Percentiles rank a stretch among this genome's conserved stretches.
These are phyloP conservation scores for Syrphus vitripennis DNA, from an alignment of 2,888 invertebrate genomes.

Conservation along the genomic window DNA sequence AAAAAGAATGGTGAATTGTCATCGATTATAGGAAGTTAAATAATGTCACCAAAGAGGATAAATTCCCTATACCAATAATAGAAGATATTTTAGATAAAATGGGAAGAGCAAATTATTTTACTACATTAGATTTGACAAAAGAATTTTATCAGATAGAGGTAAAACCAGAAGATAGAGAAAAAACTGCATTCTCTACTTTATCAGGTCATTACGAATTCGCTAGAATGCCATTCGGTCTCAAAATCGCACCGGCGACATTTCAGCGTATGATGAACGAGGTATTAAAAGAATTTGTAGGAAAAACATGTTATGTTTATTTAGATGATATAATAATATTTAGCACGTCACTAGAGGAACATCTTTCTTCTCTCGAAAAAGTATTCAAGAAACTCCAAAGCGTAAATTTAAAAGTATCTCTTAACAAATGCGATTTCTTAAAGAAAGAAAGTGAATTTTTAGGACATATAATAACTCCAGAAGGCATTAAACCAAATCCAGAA, in stretches of 20 bases:
- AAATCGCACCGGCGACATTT: too few relatives aligned
- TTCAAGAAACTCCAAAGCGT: conserved; percentile 31
- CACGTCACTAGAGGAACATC: conserved; percentile 21
- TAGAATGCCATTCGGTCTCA: conserved; percentile 16
- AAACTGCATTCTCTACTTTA: conserved; percentile 13
- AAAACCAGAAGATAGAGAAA: conserved; percentile 1
- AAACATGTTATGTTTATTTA: conserved; percentile 3
- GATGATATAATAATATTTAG: conserved; percentile 9
- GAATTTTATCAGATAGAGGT: conserved; percentile 2
- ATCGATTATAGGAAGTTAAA: conserved; percentile 32
- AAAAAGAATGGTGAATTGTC: background rate
- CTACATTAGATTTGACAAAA: conserved; percentile 16
- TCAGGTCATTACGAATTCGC: conserved; percentile 1
- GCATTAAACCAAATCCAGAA: too few relatives aligned
- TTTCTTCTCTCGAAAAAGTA: background rate
- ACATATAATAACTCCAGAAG: too few relatives aligned
- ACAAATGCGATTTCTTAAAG: conserved; percentile 23
- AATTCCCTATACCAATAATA: conserved; percentile 34
- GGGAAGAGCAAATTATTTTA: too few relatives aligned
- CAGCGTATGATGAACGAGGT: conserved; percentile 19
- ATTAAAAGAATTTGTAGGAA: background rate
- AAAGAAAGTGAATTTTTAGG: too few relatives aligned
- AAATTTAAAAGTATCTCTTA: conserved; percentile 26
- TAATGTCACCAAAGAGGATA: conserved; percentile 28
- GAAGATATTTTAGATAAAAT: conserved; percentile 24